Percentiles rank a stretch among this genome's conserved stretches.
Evolutionary conservation across 2,888 invertebrate species (phyloP).

Genomic region (Spisula solida): DNA sequence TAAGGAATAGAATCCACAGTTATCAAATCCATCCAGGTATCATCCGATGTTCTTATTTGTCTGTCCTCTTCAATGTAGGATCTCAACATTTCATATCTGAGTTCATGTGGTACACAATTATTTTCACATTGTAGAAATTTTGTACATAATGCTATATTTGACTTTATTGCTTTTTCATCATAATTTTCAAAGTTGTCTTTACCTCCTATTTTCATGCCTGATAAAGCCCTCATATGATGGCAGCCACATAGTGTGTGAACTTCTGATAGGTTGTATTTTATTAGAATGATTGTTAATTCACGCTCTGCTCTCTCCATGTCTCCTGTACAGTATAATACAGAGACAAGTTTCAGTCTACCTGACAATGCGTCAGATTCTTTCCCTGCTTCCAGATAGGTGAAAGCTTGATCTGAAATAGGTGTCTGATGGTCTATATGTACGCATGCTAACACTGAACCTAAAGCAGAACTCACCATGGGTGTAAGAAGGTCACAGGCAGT

Average conservation of each 20-base stretch:
- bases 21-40: not conserved
- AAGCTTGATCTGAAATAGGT: no score
- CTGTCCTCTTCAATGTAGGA: not conserved
- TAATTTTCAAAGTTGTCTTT: not conserved
- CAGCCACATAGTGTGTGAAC: not conserved
- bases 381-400: no score
- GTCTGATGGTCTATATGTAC: no score
- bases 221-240: not conserved
- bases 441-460: no score
- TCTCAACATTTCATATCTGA: constrained; percentile 20
- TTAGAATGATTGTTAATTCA: no score
- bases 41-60: not conserved
- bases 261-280: no score
- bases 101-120: constrained; percentile 10
- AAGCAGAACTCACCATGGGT: no score
- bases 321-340: constrained; percentile 2
- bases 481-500: no score
- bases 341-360: constrained; percentile 1
- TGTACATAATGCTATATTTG: not conserved
- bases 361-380: no score
- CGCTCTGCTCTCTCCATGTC: no score
- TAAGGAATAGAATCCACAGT: constrained; percentile 23
- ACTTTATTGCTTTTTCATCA: not conserved
- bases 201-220: no score
- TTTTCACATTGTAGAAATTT: constrained; percentile 21